Base-by-base conservation (phyloP, 2,888 invertebrate genomes). In the Teleogryllus oceanicus region DNA sequence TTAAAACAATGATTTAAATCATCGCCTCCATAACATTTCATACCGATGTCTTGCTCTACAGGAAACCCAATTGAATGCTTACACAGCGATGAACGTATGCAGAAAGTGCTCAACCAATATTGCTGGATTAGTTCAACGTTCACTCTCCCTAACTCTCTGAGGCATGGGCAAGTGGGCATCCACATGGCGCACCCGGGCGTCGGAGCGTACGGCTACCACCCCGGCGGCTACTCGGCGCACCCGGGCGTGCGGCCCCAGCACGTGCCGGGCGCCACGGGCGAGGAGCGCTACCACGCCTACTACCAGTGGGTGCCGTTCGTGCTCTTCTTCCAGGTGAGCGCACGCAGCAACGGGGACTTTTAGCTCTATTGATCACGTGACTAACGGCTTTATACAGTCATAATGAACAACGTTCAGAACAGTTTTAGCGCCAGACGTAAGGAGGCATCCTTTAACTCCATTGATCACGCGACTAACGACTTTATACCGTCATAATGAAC, bases 241-340 rank as follows among this genome's bases (percentile, higher is more conserved):
- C 37, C 37, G 37, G 79, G 20, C 76, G 76, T 13, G 75, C 76
- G 12, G 76, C 50, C 5, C 20, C 75, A 1, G 75, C 49, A 37
- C 37, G 37, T 37, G 37, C 0, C 37, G 37, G 37, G 37, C 5
- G 37, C 37, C 82, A 90, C 89, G 0, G 89, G 92, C 83, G 93
- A 94, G 84, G 93, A 91, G 85, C 90, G 90, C 82, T 94, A 92
- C 85, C 96, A 96, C 86, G 92, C 95, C 81, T 96, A 96, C 88
- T 96, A 96, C 87, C 96, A 96, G 87, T 96, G 96, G 96, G 96
- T 96, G 84, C 96, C 96, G 5, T 96, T 96, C 86, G 93, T 96
- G 88, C 89, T 96, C 74, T 96, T 96, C 88, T 93, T 95, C 87
- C 94, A 94, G 90, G 94, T 93, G 87, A 62, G 62, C 13, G 24